Base-by-base conservation (phyloP, 2,797 vertebrate genomes). In the Coregonus suidteri region DNA sequence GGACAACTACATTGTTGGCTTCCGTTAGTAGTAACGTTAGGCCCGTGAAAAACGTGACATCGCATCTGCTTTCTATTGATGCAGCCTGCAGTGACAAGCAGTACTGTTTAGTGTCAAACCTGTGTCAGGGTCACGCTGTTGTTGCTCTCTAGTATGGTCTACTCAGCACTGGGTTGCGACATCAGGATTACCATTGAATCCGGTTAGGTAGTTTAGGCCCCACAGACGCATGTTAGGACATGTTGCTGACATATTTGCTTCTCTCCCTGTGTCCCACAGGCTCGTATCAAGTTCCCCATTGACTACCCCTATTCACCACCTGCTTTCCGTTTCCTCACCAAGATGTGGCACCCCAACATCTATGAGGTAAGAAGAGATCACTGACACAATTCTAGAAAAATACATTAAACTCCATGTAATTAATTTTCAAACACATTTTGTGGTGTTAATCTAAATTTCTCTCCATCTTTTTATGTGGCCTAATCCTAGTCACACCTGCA, bases 281-380 rank as follows among this genome's bases (percentile, higher is more conserved):
- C 98, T 71, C 96, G 95, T 64, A 96, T 99, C 89, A 97, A 98
- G 82, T 99, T 99, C 86, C 98, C 98, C 15, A 94, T 97, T 0
- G 98, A 99, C 87, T 99, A 99, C 78, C 97, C 98, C 0, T 99
- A 99, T 87, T 99, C 98, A 13, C 98, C 98, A 3, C 98, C 98
- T 0, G 94, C 97, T 75, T 99, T 99, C 81, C 93, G 97, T 53
- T 99, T 99, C 89, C 93, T 99, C 76, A 99, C 98, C 73, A 99
- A 99, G 92, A 99, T 99, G 98, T 99, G 98, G 98, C 98, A 99
- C 88, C 98, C 98, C 41, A 99, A 99, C 91, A 99, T 99, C 85
- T 99, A 99, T 0, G 98, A 99, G 97, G 98, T 98, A 87, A 74
- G 20, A 11, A 13, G 59, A 64, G 3, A 25, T 62, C 6, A 62